Conservation (phyloP, 2,113 vertebrate genomes). For the Trichechus manatus region DNA sequence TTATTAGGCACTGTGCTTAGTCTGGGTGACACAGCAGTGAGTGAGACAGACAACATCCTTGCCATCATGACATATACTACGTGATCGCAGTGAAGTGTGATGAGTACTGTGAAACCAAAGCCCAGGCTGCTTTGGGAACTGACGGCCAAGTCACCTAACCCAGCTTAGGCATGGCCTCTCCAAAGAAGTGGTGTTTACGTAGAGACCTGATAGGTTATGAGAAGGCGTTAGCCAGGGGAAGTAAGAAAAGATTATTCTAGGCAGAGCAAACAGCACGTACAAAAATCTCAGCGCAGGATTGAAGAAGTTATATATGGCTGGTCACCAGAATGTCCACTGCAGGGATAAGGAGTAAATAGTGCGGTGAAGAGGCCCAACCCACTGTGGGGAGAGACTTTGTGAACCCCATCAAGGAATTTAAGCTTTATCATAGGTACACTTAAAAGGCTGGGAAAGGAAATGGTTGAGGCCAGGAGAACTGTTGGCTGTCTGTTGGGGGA, state of each 20-base stretch:
- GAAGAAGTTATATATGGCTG: not conserved
- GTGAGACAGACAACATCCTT: not conserved
- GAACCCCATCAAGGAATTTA: conserved; percentile 8
- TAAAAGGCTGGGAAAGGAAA: conserved; percentile 5
- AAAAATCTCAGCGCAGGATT: conserved; percentile 22
- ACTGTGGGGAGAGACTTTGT: not conserved
- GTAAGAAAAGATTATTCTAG: not conserved
- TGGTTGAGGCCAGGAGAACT: not conserved
- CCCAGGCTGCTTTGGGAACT: not conserved
- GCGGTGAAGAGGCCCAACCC: not conserved
- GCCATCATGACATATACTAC: not conserved
- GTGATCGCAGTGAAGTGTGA: not conserved
- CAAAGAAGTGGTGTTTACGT: not conserved
- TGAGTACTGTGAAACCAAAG: not conserved
- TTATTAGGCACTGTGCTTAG: not conserved
- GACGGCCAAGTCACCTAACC: not conserved
- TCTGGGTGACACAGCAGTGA: not conserved
- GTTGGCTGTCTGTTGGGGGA: not conserved
- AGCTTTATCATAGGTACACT: not conserved
- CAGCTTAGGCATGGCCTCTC: not conserved
- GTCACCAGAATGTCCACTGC: not conserved
- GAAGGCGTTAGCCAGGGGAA: not conserved
- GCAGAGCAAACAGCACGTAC: not conserved
- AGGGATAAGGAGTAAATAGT: not conserved
- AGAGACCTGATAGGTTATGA: not conserved